Evolutionary conservation across 2,113 vertebrate genomes (phyloP), one percentile per base, ranked within the genome.

Genomic region (Gymnorhina tibicen): DNA sequence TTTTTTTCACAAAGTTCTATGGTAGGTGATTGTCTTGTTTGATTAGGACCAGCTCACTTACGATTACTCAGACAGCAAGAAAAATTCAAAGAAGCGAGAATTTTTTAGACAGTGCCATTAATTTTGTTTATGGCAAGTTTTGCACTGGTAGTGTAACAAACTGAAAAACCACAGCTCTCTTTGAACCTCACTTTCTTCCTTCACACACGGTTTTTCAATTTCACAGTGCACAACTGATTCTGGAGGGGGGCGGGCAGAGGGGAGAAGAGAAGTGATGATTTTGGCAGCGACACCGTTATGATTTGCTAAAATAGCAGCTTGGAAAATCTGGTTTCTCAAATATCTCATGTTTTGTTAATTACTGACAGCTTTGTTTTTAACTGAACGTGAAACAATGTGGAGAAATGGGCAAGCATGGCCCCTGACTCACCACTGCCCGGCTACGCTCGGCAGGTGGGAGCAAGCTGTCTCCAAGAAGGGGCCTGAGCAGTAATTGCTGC

Each of bases 331-430:
- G 93, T 97, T 98, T 97, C 98, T 97, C 95, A 97, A 97, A 97
- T 94, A 94, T 94, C 94, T 97, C 96, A 92, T 97, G 97, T 97
- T 98, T 95, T 96, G 89, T 94, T 98, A 98, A 98, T 98, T 98
- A 97, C 96, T 93, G 96, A 97, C 97, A 97, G 97, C 77, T 92
- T 97, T 96, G 95, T 95, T 98, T 98, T 96, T 97, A 97, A 97
- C 97, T 95, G 96, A 97, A 98, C 91, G 91, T 97, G 96, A 97
- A 97, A 93, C 97, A 96, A 97, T 92, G 76, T 95, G 79, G 96
- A 94, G 87, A 96, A 94, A 96, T 79, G 91, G 91, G 86, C 96
- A 97, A 97, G 97, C 32, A 19, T 70, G 92, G 93, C 87, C 86
- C 91, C 96, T 90, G 89, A 95, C 94, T 98, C 93, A 81, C 93